These are phyloP conservation scores for Drosophila neotestacea DNA, from an alignment of 2,888 invertebrate species.

Conservation along the genomic window DNA sequence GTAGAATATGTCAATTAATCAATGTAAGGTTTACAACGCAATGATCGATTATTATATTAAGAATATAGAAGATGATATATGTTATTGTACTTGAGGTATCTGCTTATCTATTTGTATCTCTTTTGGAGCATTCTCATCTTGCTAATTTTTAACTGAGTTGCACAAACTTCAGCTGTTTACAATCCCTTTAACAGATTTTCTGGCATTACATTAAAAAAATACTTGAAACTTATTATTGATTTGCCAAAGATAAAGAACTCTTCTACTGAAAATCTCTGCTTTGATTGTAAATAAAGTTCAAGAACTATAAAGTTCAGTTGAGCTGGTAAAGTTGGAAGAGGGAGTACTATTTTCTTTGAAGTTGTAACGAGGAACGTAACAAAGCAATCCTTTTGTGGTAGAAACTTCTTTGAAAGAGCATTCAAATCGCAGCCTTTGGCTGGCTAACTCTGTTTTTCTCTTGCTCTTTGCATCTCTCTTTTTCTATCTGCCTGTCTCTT, in stretches of 20 bases:
- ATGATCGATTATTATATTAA: too few species aligned
- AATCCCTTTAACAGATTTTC: background rate
- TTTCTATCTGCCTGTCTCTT: background rate
- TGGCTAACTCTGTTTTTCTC: background rate
- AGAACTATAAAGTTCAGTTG: constrained; percentile 17
- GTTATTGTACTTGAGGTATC: background rate
- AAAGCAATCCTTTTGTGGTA: constrained; percentile 31
- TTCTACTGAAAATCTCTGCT: background rate
- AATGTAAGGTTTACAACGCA: too few species aligned
- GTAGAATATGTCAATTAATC: too few species aligned
- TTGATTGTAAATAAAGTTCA: constrained; percentile 19
- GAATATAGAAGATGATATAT: too few species aligned
- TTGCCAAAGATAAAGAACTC: background rate
- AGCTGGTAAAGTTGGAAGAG: background rate
- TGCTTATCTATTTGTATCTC: background rate
- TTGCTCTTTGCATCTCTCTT: background rate
- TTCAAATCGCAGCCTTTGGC: constrained; percentile 15
- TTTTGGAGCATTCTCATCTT: background rate
- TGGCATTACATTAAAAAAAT: background rate
- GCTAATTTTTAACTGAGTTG: background rate
- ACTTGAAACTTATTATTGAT: constrained; percentile 1
- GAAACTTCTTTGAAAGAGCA: constrained; percentile 23
- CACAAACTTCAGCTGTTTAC: background rate
- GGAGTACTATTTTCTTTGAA: constrained; percentile 3
- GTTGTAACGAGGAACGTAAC: constrained; percentile 5